Percentiles rank a stretch among this genome's conserved stretches.
phyloP scores from a whole-genome alignment of 2,113 vertebrate genomes.

The Neoarius graeffei region DNA sequence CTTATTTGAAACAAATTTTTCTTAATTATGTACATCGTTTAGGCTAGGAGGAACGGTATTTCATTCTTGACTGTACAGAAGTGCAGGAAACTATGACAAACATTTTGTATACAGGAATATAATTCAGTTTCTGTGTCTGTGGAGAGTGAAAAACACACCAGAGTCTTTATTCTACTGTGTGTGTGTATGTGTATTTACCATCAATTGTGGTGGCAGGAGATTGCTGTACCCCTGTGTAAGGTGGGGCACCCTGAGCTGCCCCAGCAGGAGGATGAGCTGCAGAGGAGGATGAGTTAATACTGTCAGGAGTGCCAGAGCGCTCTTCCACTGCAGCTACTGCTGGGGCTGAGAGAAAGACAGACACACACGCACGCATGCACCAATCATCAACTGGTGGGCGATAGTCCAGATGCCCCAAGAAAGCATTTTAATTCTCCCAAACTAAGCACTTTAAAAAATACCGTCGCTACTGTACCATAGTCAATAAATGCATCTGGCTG shows the following conservation, averaged over 20 bases:
- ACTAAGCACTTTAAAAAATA: background rate
- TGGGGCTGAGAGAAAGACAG: background rate
- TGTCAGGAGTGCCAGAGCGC: conserved; percentile 92
- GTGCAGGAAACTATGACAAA: too few species aligned
- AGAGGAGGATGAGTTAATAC: conserved; percentile 93
- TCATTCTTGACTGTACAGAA: too few species aligned
- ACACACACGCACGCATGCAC: too few species aligned
- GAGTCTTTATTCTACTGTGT: background rate
- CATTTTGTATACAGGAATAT: background rate
- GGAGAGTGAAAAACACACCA: background rate
- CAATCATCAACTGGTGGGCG: background rate
- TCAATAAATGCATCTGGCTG: background rate
- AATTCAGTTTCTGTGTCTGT: background rate
- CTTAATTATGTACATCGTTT: too few species aligned
- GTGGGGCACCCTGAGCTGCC: conserved; percentile 80
- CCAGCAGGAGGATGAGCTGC: conserved; percentile 84
- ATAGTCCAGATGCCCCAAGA: background rate
- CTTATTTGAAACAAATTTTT: too few species aligned
- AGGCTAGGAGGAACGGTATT: too few species aligned
- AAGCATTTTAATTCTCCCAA: background rate
- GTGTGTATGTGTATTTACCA: conserved; percentile 74
- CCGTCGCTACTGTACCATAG: background rate
- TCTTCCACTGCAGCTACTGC: conserved; percentile 84
- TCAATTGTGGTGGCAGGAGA: conserved; percentile 85
- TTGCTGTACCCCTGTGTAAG: conserved; percentile 85